Evolutionary conservation across 2,797 vertebrate species (phyloP), one percentile per base, ranked within the genome.

Genomic region (Chelonia mydas): DNA sequence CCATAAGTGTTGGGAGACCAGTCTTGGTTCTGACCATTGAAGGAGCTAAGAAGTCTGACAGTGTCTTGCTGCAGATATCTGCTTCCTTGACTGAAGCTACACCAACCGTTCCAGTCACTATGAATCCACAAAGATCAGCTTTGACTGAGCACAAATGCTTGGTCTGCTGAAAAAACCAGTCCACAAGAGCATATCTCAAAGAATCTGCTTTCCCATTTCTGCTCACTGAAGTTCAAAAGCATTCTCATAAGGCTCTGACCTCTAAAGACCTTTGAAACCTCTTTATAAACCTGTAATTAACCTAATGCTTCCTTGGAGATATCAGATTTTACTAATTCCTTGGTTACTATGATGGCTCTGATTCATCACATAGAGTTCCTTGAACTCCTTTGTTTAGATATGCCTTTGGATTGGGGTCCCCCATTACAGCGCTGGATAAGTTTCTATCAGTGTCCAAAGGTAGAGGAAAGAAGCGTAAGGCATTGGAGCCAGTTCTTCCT

Each of bases 201-300:
- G 19, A 37, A 3, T 83, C 11, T 57, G 2, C 33, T 77, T 1
- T 91, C 31, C 19, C 28, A 0, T 0, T 77, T 55, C 53, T 47
- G 50, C 5, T 1, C 25, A 41, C 57, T 3, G 11, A 33, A 19
- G 53, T 54, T 37, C 51, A 37, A 2, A 1, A 2, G 11, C 47
- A 47, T 74, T 92, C 0, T 5, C 15, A 3, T 47, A 50, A 80
- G 28, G 45, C 57, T 93, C 50, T 59, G 77, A 4, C n/a, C 83
- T 65, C 37, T 50, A 9, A 3, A 23, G 33, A 37, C 17, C 61
- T 68, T 68, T 68, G 61, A 68, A 68, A 68, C 33, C 33, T n/a
- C 33, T 33, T 68, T n/a, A 33, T 37, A 68, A 68, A 68, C 33
- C 33, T 68, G 33, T 68, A 68, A 68, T 68, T 4, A 33, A 21